Conservation (phyloP, 2,888 invertebrate species). For the Peribatodes rhomboidaria region DNA sequence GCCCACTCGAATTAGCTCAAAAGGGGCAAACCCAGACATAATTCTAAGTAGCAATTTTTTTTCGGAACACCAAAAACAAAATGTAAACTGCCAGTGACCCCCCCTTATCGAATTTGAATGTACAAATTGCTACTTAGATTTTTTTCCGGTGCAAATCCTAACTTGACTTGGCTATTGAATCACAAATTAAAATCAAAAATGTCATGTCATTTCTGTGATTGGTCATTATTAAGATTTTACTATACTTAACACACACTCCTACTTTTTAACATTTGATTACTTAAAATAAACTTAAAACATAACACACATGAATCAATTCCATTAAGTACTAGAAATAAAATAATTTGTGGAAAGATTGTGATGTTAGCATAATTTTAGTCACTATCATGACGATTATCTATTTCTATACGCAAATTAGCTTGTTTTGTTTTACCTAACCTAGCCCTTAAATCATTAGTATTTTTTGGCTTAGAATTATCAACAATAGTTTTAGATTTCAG, state of each 20-base stretch:
- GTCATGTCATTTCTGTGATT: background rate
- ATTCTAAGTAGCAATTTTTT: no score
- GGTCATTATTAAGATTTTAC: background rate
- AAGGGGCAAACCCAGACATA: no score
- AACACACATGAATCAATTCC: background rate
- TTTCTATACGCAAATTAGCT: slow-evolving; percentile 80
- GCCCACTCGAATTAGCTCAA: no score
- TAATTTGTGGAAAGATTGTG: no score
- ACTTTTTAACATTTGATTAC: background rate
- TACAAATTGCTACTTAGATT: no score
- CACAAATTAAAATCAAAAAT: no score
- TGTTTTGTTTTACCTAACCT: slow-evolving; percentile 74
- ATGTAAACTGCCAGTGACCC: no score
- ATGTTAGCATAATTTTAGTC: no score
- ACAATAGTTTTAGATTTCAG: slow-evolving; percentile 56
- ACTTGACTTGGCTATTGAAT: no score
- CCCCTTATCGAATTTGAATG: no score
- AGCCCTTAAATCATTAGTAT: slow-evolving; percentile 70
- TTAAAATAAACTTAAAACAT: background rate
- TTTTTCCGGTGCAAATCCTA: no score
- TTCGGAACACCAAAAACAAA: no score
- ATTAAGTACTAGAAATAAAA: background rate
- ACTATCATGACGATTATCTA: slow-evolving; percentile 69
- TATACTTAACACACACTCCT: background rate
- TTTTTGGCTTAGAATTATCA: slow-evolving; percentile 68